Percentiles rank a stretch among this genome's conserved stretches.
phyloP scores from a whole-genome alignment of 2,113 vertebrate species.

The Octodon degus region DNA sequence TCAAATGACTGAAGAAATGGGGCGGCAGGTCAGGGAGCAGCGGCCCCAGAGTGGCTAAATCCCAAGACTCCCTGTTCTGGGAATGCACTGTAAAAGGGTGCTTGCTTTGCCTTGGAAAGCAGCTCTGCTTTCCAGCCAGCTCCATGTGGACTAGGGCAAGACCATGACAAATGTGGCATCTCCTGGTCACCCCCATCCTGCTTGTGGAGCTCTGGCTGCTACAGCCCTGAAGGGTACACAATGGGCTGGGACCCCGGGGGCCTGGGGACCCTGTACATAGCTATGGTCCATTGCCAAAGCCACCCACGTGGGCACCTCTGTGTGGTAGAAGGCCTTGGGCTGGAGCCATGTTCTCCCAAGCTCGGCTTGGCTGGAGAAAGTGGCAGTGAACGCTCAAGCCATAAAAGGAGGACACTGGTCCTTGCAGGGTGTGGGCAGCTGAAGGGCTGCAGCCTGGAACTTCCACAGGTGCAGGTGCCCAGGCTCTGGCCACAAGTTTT shows the following conservation, averaged over 20 bases:
- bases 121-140: neutral
- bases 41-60: neutral
- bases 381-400: fast-evolving
- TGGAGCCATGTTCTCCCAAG: neutral
- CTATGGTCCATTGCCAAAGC: neutral
- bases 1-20: neutral
- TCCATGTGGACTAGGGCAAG: neutral
- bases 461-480: neutral
- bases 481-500: neutral
- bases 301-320: fast-evolving
- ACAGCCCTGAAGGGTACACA: neutral
- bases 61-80: neutral
- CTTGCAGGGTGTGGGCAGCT: neutral
- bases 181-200: neutral
- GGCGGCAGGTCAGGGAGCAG: neutral
- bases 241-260: neutral
- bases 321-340: neutral
- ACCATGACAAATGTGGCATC: neutral
- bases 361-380: neutral
- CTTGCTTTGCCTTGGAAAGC: neutral
- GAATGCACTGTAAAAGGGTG: neutral
- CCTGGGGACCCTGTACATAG: neutral
- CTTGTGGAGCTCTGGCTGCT: neutral
- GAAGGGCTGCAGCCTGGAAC: neutral
- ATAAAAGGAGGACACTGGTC: neutral